Evolutionary conservation across 2,113 vertebrate species (phyloP).

Genomic region (Emydocephalus ijimae): DNA sequence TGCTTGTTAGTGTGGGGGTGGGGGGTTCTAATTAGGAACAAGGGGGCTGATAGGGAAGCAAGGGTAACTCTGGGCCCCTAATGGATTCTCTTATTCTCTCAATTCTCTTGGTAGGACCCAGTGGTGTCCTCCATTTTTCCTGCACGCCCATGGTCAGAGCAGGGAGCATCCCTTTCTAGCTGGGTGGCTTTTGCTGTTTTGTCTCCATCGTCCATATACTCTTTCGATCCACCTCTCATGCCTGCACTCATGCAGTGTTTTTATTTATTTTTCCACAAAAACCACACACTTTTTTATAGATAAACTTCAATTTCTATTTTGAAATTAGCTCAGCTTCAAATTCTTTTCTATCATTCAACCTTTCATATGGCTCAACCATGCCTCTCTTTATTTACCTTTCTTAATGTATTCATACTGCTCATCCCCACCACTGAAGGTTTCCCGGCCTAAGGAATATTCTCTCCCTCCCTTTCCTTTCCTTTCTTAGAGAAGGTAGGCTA

Average conservation of each 20-base stretch:
- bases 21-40: constrained; percentile 13
- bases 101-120: background rate
- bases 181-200: background rate
- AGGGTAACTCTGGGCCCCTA: background rate
- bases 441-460: background rate
- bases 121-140: background rate
- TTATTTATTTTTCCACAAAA: background rate
- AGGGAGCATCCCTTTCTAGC: background rate
- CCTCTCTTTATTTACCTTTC: background rate
- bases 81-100: constrained; percentile 12
- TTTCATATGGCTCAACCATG: background rate
- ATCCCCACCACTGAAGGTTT: background rate
- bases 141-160: background rate
- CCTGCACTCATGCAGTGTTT: background rate
- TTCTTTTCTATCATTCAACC: background rate
- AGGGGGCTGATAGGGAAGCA: constrained; percentile 19
- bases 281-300: background rate
- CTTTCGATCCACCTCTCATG: background rate
- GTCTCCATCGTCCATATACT: background rate
- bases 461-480: background rate
- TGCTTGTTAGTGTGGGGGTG: constrained; percentile 17
- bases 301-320: background rate
- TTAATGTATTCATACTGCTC: background rate
- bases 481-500: background rate
- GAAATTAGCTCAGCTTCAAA: background rate